Evolutionary conservation across 2,888 invertebrate species (phyloP).

Genomic region (Lasioglossum calceatum): DNA sequence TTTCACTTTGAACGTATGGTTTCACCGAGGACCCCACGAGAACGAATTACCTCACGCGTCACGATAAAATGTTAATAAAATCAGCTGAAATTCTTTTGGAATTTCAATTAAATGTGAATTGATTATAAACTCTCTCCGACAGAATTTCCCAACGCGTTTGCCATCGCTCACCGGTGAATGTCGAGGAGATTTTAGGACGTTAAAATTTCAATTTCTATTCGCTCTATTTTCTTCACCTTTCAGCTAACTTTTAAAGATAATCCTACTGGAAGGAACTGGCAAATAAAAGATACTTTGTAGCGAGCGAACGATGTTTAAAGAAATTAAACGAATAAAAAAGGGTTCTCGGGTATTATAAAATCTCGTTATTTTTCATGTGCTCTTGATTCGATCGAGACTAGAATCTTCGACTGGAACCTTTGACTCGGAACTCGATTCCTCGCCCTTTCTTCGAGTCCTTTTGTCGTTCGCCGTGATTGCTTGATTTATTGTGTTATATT

Average conservation of each 20-base stretch:
- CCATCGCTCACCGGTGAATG: background rate
- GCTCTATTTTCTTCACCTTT: background rate
- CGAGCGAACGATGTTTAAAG: background rate
- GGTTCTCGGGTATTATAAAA: background rate
- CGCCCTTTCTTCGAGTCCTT: constrained; percentile 20
- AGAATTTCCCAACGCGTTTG: background rate
- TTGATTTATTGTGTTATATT: constrained; percentile 60
- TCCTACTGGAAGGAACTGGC: background rate
- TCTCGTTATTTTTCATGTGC: background rate
- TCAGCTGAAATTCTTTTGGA: background rate
- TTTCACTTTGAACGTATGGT: background rate
- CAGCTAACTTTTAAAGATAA: background rate
- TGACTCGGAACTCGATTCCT: background rate
- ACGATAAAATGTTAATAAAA: too few species aligned
- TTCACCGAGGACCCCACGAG: background rate
- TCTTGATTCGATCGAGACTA: constrained; percentile 41
- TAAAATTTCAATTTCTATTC: background rate
- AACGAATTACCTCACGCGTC: background rate
- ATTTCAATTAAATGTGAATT: background rate
- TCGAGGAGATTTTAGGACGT: background rate
- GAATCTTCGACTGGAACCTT: background rate
- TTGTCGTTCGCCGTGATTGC: constrained; percentile 49
- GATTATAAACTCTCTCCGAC: background rate
- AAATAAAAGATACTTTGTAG: background rate
- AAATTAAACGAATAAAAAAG: background rate